Conservation (phyloP, 2,797 vertebrate genomes). For the Sebastes diaconus region DNA sequence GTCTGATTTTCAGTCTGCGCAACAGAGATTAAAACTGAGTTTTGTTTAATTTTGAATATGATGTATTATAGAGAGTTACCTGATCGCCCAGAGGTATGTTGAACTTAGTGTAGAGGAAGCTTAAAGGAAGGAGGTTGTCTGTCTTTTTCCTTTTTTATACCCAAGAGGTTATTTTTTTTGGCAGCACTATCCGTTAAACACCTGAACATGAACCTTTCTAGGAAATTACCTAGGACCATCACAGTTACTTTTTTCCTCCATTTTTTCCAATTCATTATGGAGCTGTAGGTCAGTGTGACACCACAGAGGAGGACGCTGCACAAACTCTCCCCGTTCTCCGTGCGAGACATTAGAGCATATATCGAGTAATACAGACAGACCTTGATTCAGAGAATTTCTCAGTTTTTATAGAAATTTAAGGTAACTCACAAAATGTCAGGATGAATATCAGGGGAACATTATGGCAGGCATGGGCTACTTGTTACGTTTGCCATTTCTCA, state of each 20-base stretch:
- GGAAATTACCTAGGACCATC: slow-evolving; percentile 35
- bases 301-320: slow-evolving; percentile 5
- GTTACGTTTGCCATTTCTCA: slow-evolving; percentile 25
- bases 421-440: slow-evolving; percentile 46
- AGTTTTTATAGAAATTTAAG: slow-evolving; percentile 20
- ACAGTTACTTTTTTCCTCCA: not conserved
- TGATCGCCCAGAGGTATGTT: not conserved
- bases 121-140: not conserved
- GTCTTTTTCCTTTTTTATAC: not conserved
- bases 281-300: slow-evolving; percentile 67
- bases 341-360: slow-evolving; percentile 2
- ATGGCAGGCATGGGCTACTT: not conserved
- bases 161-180: slow-evolving; percentile 11
- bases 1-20: slow-evolving; percentile 1
- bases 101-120: not conserved
- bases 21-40: not conserved
- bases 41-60: not conserved
- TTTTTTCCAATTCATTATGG: slow-evolving; percentile 40
- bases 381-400: slow-evolving; percentile 14
- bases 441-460: slow-evolving; percentile 19
- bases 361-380: slow-evolving; percentile 2
- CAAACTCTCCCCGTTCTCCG: slow-evolving; percentile 24
- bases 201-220: slow-evolving; percentile 23
- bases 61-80: not conserved
- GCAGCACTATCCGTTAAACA: slow-evolving; percentile 34